These are phyloP conservation scores for Albula glossodonta DNA, from an alignment of 2,113 vertebrate species.

Conservation along the genomic window DNA sequence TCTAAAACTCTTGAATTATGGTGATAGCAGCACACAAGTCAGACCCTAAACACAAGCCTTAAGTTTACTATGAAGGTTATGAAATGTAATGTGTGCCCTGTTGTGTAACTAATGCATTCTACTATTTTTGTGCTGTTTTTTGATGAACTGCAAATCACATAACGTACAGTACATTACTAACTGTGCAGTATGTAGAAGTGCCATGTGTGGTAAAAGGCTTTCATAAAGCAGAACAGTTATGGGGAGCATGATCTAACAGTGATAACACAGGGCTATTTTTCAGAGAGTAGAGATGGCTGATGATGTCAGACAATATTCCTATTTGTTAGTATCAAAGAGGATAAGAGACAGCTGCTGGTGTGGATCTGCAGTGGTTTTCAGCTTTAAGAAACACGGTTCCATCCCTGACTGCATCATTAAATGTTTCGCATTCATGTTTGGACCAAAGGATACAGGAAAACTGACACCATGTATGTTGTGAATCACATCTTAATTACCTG, in stretches of 20 bases:
- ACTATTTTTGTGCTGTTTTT: too few species aligned
- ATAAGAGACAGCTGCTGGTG: not conserved
- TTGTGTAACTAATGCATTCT: too few species aligned
- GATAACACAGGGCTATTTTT: not conserved
- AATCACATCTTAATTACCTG: conserved; percentile 4
- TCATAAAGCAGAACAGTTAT: too few species aligned
- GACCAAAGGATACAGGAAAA: not conserved
- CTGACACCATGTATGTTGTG: not conserved
- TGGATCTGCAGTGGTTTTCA: not conserved
- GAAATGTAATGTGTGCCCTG: not conserved
- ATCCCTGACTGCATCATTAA: conserved; percentile 2
- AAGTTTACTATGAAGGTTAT: not conserved
- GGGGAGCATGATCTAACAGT: not conserved
- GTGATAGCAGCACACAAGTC: not conserved
- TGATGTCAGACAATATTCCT: not conserved
- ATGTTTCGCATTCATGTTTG: not conserved
- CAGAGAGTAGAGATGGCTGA: not conserved
- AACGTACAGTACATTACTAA: too few species aligned
- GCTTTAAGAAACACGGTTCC: not conserved
- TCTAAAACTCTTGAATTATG: not conserved
- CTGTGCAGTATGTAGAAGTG: too few species aligned
- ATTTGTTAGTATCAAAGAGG: not conserved
- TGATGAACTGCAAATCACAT: too few species aligned
- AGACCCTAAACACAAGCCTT: not conserved
- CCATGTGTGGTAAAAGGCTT: too few species aligned